Evolutionary conservation across 2,113 vertebrate species (phyloP), one percentile per base, ranked within the genome.

Genomic region (Alectura lathami): DNA sequence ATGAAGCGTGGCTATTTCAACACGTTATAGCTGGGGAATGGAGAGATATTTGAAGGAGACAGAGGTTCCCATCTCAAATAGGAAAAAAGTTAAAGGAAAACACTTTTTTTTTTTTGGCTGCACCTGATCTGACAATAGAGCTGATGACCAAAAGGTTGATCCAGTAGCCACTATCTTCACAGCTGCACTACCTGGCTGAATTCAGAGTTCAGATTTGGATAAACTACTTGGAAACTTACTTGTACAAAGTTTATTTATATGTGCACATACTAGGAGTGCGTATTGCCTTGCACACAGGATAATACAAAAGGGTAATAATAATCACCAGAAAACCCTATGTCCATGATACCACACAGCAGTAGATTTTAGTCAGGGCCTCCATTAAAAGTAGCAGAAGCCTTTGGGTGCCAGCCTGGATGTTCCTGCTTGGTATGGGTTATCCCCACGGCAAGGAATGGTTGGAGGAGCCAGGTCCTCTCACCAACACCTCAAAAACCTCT

Each of bases 201-300:
- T 75, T 88, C 2, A 13, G 21, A 30, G 20, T 36, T 75, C 62
- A 70, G 74, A 56, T 82, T 78, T 23, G 16, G 64, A 34, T 87
- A 24, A 89, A 56, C 4, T 57, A 17, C 23, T 38, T 69, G 88
- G 38, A 81, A 42, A 53, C 29, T 42, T 56, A 51, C 26, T 38
- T 75, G 32, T 7, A 43, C 30, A 51, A 76, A 8, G 43, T 72
- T 67, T 68, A 63, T 5, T 2, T 32, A 45, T 6, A 6, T 29
- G 26, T 82, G 50, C 8, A 24, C 0, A 0, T 32, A 51, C 11
- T 69, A 30, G n/a, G 73, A 64, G 13, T 4, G 11, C 10, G 3
- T 48, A 21, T 38, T 68, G 16, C 51, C 53, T 63, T 64, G 15
- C 32, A 83, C 5, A 32, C 6, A 45, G 27, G 22, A 38, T 8